Evolutionary conservation across 2,797 vertebrate genomes (phyloP), one percentile per base, ranked within the genome.

Genomic region (Allobates femoralis): DNA sequence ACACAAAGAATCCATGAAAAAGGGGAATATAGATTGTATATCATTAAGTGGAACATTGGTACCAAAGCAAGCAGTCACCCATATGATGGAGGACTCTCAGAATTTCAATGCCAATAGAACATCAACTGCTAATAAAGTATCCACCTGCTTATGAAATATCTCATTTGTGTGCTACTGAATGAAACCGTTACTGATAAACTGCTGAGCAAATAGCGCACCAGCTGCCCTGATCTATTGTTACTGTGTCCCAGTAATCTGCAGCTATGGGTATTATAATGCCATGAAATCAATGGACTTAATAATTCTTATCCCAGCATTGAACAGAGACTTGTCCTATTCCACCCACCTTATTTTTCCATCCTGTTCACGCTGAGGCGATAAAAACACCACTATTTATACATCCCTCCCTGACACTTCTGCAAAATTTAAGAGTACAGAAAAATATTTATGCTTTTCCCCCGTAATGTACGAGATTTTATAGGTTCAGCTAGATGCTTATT

Each of bases 201-300:
- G 60, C 56, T 8, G 55, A 46, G 71, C 69, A 82, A 82, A 62
- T 69, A 78, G 80, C 73, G 78, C 80, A 83, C 83, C 80, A 83
- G 80, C 80, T 87, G 80, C 73, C 74, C 80, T 83, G 74, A 87
- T 83, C 80, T 78, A 87, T 83, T 83, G 85, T 83, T 76, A 83
- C 80, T 60, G 73, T 50, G 58, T 69, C 60, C 60, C 41, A 56
- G 60, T 64, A 82, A 82, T 67, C 85, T 86, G 58, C 46, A 75
- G 74, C 60, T 41, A 62, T 83, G 85, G 74, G 51, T 71, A 60
- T 83, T 87, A 87, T 77, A 69, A 83, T 87, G 73, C 73, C 18
- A 30, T 78, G 80, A 78, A 78, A 83, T 67, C 85, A 82, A 83
- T 79, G 56, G 80, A 30, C 50, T 50, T 83, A 87, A 87, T 87